These are phyloP conservation scores for Heliconius hewitsoni DNA, from an alignment of 1,140 invertebrate species.

Conservation along the genomic window DNA sequence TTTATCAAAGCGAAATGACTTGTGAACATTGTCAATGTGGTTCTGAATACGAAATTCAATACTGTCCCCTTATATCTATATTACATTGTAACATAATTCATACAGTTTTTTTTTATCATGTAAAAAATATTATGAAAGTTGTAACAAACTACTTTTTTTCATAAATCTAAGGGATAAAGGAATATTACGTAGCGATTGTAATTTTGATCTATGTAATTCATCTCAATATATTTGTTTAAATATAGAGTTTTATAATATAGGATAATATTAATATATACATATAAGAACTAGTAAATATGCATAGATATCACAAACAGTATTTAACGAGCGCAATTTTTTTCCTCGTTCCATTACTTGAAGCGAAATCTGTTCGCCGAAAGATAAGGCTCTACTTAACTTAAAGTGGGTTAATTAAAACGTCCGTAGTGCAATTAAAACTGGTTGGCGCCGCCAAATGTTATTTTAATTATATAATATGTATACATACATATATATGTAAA, in stretches of 20 bases:
- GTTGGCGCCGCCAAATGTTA: conserved; percentile 6
- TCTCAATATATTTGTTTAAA: not conserved
- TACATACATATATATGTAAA: not conserved
- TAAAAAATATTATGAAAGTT: too few relatives aligned
- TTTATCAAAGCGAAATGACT: conserved; percentile 49
- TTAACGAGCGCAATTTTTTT: conserved; percentile 14
- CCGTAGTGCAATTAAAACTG: conserved; percentile 26
- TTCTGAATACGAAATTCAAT: too few relatives aligned
- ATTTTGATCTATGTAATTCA: too few relatives aligned
- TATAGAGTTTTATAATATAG: not conserved
- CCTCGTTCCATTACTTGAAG: conserved; percentile 17
- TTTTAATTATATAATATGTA: conserved; percentile 4
- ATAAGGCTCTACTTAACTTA: conserved; percentile 28
- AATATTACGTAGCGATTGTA: too few relatives aligned
- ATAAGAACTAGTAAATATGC: not conserved
- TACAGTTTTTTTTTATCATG: too few relatives aligned
- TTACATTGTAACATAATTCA: too few relatives aligned
- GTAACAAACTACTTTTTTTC: too few relatives aligned
- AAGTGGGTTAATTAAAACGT: conserved; percentile 28
- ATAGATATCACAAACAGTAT: not conserved
- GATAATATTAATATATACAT: too few relatives aligned
- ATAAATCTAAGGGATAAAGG: too few relatives aligned
- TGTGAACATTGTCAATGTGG: not conserved
- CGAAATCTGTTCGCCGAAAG: conserved; percentile 24
- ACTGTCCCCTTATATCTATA: too few relatives aligned